Base-by-base conservation (phyloP, 1,140 invertebrate genomes). In the Aphelenchoides besseyi region DNA sequence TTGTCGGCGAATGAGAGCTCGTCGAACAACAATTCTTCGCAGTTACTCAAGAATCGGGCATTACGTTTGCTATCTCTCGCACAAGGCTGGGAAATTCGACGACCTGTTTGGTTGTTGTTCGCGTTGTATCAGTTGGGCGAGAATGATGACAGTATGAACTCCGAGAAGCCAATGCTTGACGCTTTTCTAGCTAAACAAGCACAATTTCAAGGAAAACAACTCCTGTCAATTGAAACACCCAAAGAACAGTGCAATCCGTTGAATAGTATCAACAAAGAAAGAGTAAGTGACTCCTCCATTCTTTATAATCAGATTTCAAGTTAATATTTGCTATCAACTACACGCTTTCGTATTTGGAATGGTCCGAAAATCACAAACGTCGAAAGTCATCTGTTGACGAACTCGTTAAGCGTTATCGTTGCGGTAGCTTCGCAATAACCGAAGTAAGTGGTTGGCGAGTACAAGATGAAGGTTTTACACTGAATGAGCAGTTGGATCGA, bases 251-350 rank as follows among this genome's bases (percentile, higher is more conserved):
- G 75, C 52, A 68, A 76, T 69, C 75, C 75, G 35, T 36, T 75
- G 59, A 29, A 52, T 32, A 78, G 75, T 23, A 62, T 75, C 8
- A 70, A 62, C 36, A 18, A 76, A 61, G 57, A 73, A 55, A 72
- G 75, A 53, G 73, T 75, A 69, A 37, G 8, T 23, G n/a, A 73
- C 41, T n/a, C 12, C 12, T 29, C 28, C 61, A 69, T 68, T 70
- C 64, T 70, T 1, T 70, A 23, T 16, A 8, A 8, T 52, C 3
- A 68, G 28, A 26, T 74, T 64, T 48, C 37, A 76, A 61, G 41
- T 76, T 16, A n/a, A 29, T 79, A 8, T 76, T 76, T 55, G 75
- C 75, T 9, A 79, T 76, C 29, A 76, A 76, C 62, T 76, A 76
- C 73, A 76, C 75, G 30, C 63, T 76, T 35, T 67, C 79, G 30